Percentiles rank a stretch among this genome's conserved stretches.
Evolutionary conservation across 2,113 vertebrate genomes (phyloP).

Genomic region (Phainopepla nitens): DNA sequence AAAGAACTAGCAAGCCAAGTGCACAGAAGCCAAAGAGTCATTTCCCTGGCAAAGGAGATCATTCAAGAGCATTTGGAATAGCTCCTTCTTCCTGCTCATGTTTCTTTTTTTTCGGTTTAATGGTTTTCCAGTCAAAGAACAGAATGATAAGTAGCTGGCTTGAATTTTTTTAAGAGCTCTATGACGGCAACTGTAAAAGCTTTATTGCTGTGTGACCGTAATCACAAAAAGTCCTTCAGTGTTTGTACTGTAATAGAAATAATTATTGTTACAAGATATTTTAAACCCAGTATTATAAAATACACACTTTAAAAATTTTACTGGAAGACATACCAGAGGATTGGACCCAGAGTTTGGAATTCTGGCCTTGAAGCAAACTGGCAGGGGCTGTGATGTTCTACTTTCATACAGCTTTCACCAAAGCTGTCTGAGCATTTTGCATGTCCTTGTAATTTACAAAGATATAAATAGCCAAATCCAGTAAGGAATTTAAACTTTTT

Average conservation of each 20-base stretch:
- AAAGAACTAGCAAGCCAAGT: slow-evolving; percentile 25
- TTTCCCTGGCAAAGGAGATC: background rate
- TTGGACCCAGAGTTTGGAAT: background rate
- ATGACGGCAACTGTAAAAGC: background rate
- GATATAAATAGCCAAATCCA: background rate
- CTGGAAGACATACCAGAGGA: background rate
- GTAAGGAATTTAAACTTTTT: background rate
- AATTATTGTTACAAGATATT: background rate
- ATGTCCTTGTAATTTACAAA: background rate
- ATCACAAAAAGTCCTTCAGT: background rate
- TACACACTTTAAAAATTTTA: background rate
- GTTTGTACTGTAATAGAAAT: background rate
- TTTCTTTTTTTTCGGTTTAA: background rate
- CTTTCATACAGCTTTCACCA: background rate
- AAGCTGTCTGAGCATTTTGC: background rate
- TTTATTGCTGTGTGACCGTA: background rate
- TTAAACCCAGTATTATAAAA: background rate
- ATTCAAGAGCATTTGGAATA: slow-evolving; percentile 15
- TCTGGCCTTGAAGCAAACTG: background rate
- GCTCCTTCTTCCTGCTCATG: slow-evolving; percentile 7
- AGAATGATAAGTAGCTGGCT: slow-evolving; percentile 24
- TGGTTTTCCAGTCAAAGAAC: background rate
- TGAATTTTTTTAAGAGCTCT: slow-evolving; percentile 44
- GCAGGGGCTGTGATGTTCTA: background rate
- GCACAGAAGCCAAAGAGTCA: slow-evolving; percentile 25